A percentile compares a stretch with the other conserved stretches of the same genome.
phyloP scores from a whole-genome alignment of 1,140 invertebrate species.

The Lordiphosa collinella region DNA sequence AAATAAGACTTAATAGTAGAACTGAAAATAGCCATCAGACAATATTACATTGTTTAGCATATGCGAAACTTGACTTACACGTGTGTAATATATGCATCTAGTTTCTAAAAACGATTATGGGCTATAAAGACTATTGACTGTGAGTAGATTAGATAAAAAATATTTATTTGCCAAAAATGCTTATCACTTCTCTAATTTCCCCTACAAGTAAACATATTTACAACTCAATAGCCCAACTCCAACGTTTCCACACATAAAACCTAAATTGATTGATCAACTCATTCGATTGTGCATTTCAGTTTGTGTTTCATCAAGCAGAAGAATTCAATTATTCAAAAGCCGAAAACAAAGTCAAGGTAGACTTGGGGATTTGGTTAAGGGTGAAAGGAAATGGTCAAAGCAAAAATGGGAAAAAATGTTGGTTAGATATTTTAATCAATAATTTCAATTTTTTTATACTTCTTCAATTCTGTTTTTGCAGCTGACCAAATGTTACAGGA shows the following conservation, averaged over 20 bases:
- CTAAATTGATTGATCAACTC: slow-evolving; percentile 65
- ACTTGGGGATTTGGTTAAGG: neutral
- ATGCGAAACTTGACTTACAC: no score
- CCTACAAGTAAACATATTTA: neutral
- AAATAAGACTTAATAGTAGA: no score
- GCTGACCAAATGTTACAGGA: slow-evolving; percentile 24
- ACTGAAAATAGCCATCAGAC: no score
- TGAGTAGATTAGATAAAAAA: no score
- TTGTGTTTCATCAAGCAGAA: slow-evolving; percentile 67
- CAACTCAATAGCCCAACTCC: slow-evolving; percentile 22
- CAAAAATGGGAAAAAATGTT: neutral
- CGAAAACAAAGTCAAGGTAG: slow-evolving; percentile 48
- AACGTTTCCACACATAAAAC: slow-evolving; percentile 9
- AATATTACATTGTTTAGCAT: no score
- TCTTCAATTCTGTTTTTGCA: neutral
- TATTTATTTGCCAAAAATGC: no score
- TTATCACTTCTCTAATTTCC: neutral
- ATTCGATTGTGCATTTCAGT: slow-evolving; percentile 55
- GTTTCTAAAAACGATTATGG: no score
- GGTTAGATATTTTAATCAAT: slow-evolving; percentile 31
- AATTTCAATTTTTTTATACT: slow-evolving; percentile 6
- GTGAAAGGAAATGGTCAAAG: slow-evolving; percentile 15
- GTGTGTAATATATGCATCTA: no score
- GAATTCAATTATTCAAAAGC: slow-evolving; percentile 68
- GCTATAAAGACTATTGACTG: no score